phyloP scores from a whole-genome alignment of 2,888 invertebrate genomes.

The Pinctada fucata region DNA sequence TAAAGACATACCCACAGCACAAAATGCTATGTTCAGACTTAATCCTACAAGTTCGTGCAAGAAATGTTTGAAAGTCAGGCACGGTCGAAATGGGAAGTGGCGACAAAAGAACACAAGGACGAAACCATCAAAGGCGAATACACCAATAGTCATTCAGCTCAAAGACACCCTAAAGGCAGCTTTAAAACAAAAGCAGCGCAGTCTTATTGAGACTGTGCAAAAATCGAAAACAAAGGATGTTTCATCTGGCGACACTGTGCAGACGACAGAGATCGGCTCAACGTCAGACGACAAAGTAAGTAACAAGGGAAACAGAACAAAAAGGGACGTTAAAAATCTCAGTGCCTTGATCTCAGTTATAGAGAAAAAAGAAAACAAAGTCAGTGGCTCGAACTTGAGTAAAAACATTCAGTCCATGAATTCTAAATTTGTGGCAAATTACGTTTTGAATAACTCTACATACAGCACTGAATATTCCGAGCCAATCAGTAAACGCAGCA shows the following conservation, averaged over 20 bases:
- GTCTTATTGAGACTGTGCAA: slow-evolving; percentile 50
- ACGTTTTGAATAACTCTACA: slow-evolving; percentile 65
- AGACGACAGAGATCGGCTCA: slow-evolving; percentile 46
- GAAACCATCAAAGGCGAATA: slow-evolving; percentile 60
- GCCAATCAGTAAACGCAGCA: slow-evolving; percentile 55
- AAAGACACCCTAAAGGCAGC: slow-evolving; percentile 67
- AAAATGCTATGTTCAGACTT: slow-evolving; percentile 18
- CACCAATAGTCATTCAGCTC: slow-evolving; percentile 70
- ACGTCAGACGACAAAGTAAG: slow-evolving; percentile 35
- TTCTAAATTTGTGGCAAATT: slow-evolving; percentile 56
- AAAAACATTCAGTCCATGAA: slow-evolving; percentile 29
- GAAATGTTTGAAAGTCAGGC: slow-evolving; percentile 69
- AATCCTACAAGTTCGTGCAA: slow-evolving; percentile 59
- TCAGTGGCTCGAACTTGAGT: slow-evolving; percentile 33
- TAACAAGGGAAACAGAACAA: slow-evolving; percentile 43
- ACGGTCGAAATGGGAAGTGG: slow-evolving; percentile 43
- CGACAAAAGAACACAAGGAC: slow-evolving; percentile 50
- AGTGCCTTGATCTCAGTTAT: slow-evolving; percentile 73
- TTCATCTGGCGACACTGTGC: slow-evolving; percentile 23
- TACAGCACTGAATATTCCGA: slow-evolving; percentile 41
- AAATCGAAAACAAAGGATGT: slow-evolving; percentile 43
- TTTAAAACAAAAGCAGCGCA: slow-evolving; percentile 59
- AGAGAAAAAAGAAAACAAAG: slow-evolving; percentile 69
- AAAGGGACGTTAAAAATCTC: slow-evolving; percentile 72
- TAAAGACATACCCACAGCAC: slow-evolving; percentile 28